Conservation (phyloP, 2,113 vertebrate genomes). For the Penelope pileata region DNA sequence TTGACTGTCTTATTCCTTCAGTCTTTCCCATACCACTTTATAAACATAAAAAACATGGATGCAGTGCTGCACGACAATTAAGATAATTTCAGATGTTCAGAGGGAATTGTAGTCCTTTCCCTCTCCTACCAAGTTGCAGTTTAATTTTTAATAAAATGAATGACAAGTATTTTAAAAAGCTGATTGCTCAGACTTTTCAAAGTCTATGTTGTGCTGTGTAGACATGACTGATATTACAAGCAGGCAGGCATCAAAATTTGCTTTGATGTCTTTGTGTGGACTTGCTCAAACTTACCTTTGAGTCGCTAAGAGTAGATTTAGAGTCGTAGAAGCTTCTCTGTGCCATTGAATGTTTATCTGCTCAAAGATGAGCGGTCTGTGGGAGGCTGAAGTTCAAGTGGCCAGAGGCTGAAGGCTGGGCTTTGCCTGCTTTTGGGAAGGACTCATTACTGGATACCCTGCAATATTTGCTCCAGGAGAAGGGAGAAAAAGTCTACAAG, state of each 20-base stretch:
- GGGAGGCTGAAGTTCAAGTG: accelerated
- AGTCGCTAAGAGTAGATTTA: background rate
- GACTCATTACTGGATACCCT: background rate
- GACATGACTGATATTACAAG: background rate
- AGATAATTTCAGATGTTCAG: background rate
- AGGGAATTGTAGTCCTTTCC: background rate
- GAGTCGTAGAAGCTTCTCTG: background rate
- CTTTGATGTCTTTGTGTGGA: background rate
- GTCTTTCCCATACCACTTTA: background rate
- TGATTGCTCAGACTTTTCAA: background rate
- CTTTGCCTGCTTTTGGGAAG: accelerated
- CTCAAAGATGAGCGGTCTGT: background rate
- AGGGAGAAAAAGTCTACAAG: background rate
- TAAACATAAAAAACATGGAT: background rate
- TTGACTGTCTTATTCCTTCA: background rate
- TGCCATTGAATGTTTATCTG: conserved; percentile 2
- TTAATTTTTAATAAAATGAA: background rate
- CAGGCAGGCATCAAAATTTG: background rate
- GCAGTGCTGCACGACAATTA: background rate
- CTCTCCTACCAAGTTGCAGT: background rate
- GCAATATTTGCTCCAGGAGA: background rate
- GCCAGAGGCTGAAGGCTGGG: background rate
- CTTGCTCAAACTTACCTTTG: background rate
- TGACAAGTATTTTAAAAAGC: background rate
- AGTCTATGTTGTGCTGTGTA: background rate